Base-by-base conservation (phyloP, 2,797 vertebrate species). In the Myotis vivesi region DNA sequence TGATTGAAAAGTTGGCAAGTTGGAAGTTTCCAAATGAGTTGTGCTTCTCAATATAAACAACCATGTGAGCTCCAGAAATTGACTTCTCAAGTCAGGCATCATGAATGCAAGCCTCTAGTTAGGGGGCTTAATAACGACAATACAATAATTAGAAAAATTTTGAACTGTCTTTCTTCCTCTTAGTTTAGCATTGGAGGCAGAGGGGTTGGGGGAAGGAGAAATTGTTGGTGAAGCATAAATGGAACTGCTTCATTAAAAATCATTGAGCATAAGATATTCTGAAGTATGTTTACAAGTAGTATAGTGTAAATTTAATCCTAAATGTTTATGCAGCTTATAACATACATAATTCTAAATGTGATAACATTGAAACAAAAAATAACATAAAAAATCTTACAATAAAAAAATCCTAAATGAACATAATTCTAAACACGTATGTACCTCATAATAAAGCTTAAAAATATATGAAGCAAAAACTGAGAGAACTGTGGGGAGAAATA, bases 41-140 rank as follows among this genome's bases (percentile, higher is more conserved):
- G 69, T n/a, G 16, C 59, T 96, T 86, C 87, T 77, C 64, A 22
- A 19, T 86, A 41, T 77, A 96, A 93, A 95, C 44, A 92, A 59
- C 9, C 36, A 19, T 36, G 30, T 36, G 8, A 72, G 38, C 66
- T 84, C 62, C 71, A 94, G 80, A 91, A 94, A 91, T 12, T 28
- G 20, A 46, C 66, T 86, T 93, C 53, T 87, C 76, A 62, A 80
- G 12, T 49, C 64, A 77, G 64, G 55, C 10, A 53, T 93, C 10
- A 1, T 55, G 16, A 64, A 41, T 8, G 19, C 20, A 51, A 66
- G 33, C 36, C 36, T 94, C 72, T 3, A 0, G n/a, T 88, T 62
- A 49, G 10, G 30, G 7, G 12, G 2, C 16, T 64, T 30, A 66
- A 22, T 36, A 81, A 89, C 59, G 81, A 49, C 59, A 82, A 81